A percentile compares a stretch with the other conserved stretches of the same genome.
These are phyloP conservation scores for Chrysopa pallens DNA, from an alignment of 1,140 invertebrate species.

Conservation along the genomic window DNA sequence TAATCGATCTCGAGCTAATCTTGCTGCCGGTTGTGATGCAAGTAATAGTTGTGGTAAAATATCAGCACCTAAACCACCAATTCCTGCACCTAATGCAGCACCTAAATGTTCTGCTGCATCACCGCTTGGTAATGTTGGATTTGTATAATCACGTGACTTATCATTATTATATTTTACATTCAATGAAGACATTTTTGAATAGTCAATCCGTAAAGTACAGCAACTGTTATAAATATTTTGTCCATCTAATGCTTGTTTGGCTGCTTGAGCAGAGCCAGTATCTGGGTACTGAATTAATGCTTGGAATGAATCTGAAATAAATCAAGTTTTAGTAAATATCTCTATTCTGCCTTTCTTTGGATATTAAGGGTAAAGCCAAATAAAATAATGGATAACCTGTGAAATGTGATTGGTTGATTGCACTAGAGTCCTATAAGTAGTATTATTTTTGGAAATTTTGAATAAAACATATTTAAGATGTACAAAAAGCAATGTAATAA, in stretches of 20 bases:
- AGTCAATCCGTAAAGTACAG: constrained; percentile 98
- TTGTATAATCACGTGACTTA: constrained; percentile 97
- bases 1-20: constrained; percentile 21
- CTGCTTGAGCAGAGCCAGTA: constrained; percentile 86
- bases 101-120: constrained; percentile 48
- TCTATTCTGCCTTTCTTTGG: too few species aligned
- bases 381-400: background rate
- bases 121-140: constrained; percentile 88
- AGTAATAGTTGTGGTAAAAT: constrained; percentile 23
- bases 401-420: background rate
- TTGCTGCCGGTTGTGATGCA: constrained; percentile 21
- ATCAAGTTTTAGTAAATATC: too few species aligned
- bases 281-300: constrained; percentile 97
- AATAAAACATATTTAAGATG: too few species aligned
- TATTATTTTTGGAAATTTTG: background rate
- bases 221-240: constrained; percentile 99
- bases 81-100: constrained; percentile 37
- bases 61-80: constrained; percentile 32
- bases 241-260: constrained; percentile 90
- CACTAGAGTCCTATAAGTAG: background rate
- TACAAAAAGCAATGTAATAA: too few species aligned
- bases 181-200: constrained; percentile 90
- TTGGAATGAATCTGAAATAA: constrained; percentile 89
- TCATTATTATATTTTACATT: constrained; percentile 99
- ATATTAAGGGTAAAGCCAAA: too few species aligned